Conservation (phyloP, 2,888 invertebrate genomes). For the Parnassius smintheus region DNA sequence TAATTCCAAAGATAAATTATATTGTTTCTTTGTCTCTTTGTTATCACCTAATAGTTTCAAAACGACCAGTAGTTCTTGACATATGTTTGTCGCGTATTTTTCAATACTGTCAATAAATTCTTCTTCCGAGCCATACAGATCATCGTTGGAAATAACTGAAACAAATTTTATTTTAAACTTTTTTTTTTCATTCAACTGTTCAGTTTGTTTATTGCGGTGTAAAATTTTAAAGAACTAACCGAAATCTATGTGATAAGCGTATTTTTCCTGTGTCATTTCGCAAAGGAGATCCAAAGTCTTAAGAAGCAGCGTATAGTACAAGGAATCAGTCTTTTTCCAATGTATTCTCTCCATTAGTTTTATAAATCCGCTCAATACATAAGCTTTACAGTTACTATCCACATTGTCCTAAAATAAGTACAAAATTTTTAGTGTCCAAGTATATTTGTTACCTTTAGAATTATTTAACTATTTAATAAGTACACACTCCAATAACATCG, state of each 20-base stretch:
- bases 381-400: conserved; percentile 90
- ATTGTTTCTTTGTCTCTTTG: conserved; percentile 85
- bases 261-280: conserved; percentile 89
- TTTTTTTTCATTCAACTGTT: not conserved
- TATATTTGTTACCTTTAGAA: no score
- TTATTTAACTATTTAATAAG: no score
- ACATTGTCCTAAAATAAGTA: conserved; percentile 87
- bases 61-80: conserved; percentile 87
- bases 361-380: conserved; percentile 89
- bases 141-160: conserved; percentile 94
- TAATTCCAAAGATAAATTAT: conserved; percentile 87
- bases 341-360: conserved; percentile 89
- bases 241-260: conserved; percentile 92
- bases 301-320: conserved; percentile 86
- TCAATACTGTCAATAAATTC: conserved; percentile 92
- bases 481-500: no score
- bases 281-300: conserved; percentile 89
- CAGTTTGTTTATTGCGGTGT: no score
- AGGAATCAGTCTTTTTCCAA: conserved; percentile 85
- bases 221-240: conserved; percentile 66
- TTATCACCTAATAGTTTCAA: conserved; percentile 86
- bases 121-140: conserved; percentile 93
- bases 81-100: conserved; percentile 86
- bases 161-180: conserved; percentile 32
- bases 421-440: no score